Percentiles rank a stretch among this genome's conserved stretches.
These are phyloP conservation scores for Semotilus atromaculatus DNA, from an alignment of 2,797 vertebrate genomes.

Conservation along the genomic window DNA sequence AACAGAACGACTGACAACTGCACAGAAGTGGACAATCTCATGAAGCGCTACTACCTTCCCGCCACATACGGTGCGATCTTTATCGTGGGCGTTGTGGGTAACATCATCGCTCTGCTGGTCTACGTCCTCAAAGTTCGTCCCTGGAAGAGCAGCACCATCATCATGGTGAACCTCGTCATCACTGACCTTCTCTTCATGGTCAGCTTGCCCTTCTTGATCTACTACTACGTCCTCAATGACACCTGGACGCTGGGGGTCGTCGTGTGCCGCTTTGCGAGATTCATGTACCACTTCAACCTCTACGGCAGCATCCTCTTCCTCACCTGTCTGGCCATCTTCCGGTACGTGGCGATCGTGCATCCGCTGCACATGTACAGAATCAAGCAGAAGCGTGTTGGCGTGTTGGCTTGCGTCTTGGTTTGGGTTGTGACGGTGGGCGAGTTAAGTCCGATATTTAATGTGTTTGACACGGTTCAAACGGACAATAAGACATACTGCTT, in stretches of 20 bases:
- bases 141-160: slow-evolving; percentile 86
- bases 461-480: background rate
- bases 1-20: slow-evolving; percentile 52
- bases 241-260: slow-evolving; percentile 80
- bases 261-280: slow-evolving; percentile 85
- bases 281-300: slow-evolving; percentile 84
- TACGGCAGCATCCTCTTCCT: slow-evolving; percentile 88
- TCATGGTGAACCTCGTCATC: slow-evolving; percentile 85
- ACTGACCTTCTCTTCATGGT: slow-evolving; percentile 83
- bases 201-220: slow-evolving; percentile 84
- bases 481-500: slow-evolving; percentile 64
- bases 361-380: slow-evolving; percentile 74
- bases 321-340: slow-evolving; percentile 84
- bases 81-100: slow-evolving; percentile 81
- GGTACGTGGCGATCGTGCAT: slow-evolving; percentile 77
- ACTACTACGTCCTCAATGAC: slow-evolving; percentile 75
- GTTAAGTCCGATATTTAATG: slow-evolving; percentile 60
- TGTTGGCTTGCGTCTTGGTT: slow-evolving; percentile 67
- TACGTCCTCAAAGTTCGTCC: slow-evolving; percentile 84
- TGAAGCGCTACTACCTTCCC: slow-evolving; percentile 68
- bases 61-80: slow-evolving; percentile 82
- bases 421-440: slow-evolving; percentile 71
- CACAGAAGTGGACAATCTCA: slow-evolving; percentile 49
- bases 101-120: slow-evolving; percentile 75
- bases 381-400: slow-evolving; percentile 78